Evolutionary conservation across 2,888 invertebrate species (phyloP).

Genomic region (Cataglyphis altisquamis): DNA sequence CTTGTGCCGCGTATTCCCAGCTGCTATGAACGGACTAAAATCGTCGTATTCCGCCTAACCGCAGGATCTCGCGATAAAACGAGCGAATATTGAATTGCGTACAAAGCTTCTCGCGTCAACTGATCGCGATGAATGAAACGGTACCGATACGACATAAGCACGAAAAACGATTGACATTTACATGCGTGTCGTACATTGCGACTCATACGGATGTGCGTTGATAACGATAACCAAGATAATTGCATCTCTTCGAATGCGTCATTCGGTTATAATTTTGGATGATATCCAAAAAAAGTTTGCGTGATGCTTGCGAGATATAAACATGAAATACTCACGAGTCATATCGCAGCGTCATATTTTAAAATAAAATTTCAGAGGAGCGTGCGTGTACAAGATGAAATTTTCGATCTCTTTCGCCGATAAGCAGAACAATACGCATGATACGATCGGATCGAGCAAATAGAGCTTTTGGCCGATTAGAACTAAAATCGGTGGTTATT

Average conservation of each 20-base stretch:
- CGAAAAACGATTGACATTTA: constrained; percentile 20
- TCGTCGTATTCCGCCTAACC: not conserved
- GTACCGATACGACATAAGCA: not conserved
- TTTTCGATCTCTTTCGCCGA: constrained; percentile 22
- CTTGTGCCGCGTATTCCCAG: not conserved
- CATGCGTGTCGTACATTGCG: constrained; percentile 17
- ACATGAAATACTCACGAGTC: constrained; percentile 23
- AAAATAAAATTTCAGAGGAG: constrained; percentile 37
- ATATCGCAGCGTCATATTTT: constrained; percentile 3
- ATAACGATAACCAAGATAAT: constrained; percentile 65
- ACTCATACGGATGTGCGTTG: constrained; percentile 57
- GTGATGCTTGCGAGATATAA: not conserved
- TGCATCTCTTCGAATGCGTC: constrained; percentile 43
- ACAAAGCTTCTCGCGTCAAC: constrained; percentile 25
- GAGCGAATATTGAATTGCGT: not conserved
- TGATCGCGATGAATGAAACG: constrained; percentile 11
- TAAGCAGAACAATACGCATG: constrained; percentile 14
- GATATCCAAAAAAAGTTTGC: not conserved
- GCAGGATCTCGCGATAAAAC: not conserved
- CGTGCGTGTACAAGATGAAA: not conserved
- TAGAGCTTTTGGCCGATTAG: not conserved
- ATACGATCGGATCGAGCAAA: not conserved
- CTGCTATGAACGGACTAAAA: constrained; percentile 1
- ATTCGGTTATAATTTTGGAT: constrained; percentile 56
- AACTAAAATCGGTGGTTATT: constrained; percentile 47